Conservation (phyloP, 2,113 vertebrate genomes). For the Rynchops niger region DNA sequence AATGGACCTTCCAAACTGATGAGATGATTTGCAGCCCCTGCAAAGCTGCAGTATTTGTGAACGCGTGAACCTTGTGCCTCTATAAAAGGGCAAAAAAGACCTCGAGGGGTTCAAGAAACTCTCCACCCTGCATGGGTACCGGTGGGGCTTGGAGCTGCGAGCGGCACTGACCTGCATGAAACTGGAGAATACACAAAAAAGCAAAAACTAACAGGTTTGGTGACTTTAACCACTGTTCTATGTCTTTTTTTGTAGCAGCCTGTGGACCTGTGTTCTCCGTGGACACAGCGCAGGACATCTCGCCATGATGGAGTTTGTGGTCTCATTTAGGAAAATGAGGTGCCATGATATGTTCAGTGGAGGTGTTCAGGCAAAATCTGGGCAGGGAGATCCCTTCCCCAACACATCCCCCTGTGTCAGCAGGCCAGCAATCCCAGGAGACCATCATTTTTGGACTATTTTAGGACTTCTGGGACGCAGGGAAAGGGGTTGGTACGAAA, state of each 20-base stretch:
- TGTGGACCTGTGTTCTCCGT: fast-evolving
- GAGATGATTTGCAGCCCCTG: not conserved
- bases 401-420: not conserved
- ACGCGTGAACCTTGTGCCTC: not conserved
- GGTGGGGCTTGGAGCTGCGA: not conserved
- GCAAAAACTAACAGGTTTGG: not conserved
- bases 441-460: fast-evolving
- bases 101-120: not conserved
- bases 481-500: not conserved
- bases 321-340: not conserved
- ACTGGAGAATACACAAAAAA: not conserved
- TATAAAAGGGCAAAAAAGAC: not conserved
- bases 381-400: not conserved
- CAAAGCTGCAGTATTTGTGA: not conserved
- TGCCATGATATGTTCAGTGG: not conserved
- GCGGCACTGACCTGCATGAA: fast-evolving
- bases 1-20: not conserved
- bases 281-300: fast-evolving
- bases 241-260: not conserved
- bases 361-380: not conserved
- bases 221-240: not conserved
- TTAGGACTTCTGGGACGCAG: not conserved
- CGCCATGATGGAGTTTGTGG: not conserved
- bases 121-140: fast-evolving
- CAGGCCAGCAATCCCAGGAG: not conserved